Evolutionary conservation across 2,113 vertebrate genomes (phyloP), one percentile per base, ranked within the genome.

Genomic region (Carlito syrichta): DNA sequence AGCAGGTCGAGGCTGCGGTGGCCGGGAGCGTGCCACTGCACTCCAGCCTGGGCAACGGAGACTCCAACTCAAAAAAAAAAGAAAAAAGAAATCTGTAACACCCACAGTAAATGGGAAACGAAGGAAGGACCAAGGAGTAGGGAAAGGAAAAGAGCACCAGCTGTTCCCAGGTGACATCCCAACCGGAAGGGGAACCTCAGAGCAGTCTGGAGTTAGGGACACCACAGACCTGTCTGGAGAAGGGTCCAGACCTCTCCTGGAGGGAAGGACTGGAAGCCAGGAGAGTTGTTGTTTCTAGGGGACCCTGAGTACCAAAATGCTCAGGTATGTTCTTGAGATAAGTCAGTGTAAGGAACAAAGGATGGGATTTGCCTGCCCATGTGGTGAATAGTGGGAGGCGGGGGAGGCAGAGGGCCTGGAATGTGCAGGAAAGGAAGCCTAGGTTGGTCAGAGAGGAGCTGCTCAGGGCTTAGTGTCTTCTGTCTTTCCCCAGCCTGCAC

Each of bases 111-210:
- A 25, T 0, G 4, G 90, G 50, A 62, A 60, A 25, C 30, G 7
- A 43, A 63, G n/a, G 38, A 52, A 54, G 66, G 86, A 32, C 4
- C 25, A n/a, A 17, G 12, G 48, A n/a, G 23, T 1, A 5, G 32
- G 13, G 22, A 56, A 69, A 13, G 60, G 40, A 17, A 14, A 16
- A 16, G 22, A 43, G 43, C 7, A 1, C 32, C 6, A 16, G 45
- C 22, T 14, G 0, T 38, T 19, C 25, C 13, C 4, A 35, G 27
- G 9, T 3, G 1, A 3, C 2, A 38, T 19, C 38, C 22, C 25
- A 27, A 4, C 35, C 5, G 16, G 30, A 22, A 14, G 14, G 7
- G n/a, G 38, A 30, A 63, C n/a, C n/a, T n/a, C n/a, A 69, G 9
- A 76, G n/a, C 35, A 40, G 19, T 23, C n/a, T 52, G 45, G 63